phyloP scores from a whole-genome alignment of 2,888 invertebrate genomes.

The Ormyrus pomaceus region DNA sequence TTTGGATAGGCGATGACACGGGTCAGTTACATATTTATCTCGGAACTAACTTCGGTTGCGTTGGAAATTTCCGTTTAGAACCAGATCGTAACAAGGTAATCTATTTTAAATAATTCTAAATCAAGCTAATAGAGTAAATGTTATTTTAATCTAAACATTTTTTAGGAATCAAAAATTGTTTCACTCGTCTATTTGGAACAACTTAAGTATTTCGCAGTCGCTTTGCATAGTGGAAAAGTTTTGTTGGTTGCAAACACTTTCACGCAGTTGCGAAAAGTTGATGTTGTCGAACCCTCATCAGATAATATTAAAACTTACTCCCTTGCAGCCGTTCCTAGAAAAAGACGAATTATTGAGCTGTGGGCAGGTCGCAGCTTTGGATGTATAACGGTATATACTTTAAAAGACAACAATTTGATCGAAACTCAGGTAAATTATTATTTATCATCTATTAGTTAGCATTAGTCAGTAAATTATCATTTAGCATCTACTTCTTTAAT shows the following conservation, averaged over 20 bases:
- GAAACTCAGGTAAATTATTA: slow-evolving; percentile 75
- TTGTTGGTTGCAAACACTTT: slow-evolving; percentile 70
- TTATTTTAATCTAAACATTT: background rate
- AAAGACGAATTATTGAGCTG: slow-evolving; percentile 80
- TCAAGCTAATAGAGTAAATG: background rate
- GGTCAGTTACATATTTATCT: slow-evolving; percentile 91
- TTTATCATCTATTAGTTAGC: background rate
- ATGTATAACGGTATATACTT: slow-evolving; percentile 86
- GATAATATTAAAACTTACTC: slow-evolving; percentile 70
- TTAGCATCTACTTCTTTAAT: no score
- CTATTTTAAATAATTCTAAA: background rate
- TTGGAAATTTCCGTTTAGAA: slow-evolving; percentile 78
- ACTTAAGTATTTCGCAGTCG: slow-evolving; percentile 87
- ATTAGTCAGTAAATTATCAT: background rate
- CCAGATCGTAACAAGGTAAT: slow-evolving; percentile 78
- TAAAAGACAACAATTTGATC: slow-evolving; percentile 77
- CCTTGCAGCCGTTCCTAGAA: slow-evolving; percentile 68
- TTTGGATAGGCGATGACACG: slow-evolving; percentile 94
- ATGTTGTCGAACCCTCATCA: slow-evolving; percentile 64
- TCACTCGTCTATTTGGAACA: slow-evolving; percentile 82
- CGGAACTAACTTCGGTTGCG: slow-evolving; percentile 75
- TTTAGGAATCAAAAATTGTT: slow-evolving; percentile 80
- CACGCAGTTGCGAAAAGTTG: slow-evolving; percentile 70
- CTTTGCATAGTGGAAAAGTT: slow-evolving; percentile 84
- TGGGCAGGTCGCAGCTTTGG: slow-evolving; percentile 94